Evolutionary conservation across 2,113 vertebrate genomes (phyloP), one percentile per base, ranked within the genome.

Genomic region (Perca schrenkii): DNA sequence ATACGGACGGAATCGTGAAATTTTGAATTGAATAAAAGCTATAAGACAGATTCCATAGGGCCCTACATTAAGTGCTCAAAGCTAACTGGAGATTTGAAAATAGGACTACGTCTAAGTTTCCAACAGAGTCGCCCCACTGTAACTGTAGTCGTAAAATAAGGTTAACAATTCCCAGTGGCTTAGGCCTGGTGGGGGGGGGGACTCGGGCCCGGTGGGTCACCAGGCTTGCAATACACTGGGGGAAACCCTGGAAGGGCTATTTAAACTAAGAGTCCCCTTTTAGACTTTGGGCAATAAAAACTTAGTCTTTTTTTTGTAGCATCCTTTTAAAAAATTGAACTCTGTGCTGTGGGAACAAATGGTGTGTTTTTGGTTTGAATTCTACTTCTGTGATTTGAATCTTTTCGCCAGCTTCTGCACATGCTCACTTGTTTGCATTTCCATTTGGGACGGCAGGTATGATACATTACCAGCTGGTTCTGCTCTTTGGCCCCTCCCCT

Each of bases 401-500:
- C 8, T 21, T 71, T 79, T 71, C 19, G 10, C 54, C 57, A 72
- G 66, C 75, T 56, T 77, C 52, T 22, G 84, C 89, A 77, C 78
- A 72, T 84, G 82, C 77, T 83, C 86, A 34, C 74, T 84, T 47
- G 74, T 71, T 72, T n/a, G 22, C 47, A 3, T 53, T 82, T 77
- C 81, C 76, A 77, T 63, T 79, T 16, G 13, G 65, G 58, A 63
- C 25, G 11, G 83, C 53, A 52, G 25, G 57, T 60, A 75, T 85
- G 88, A 85, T 89, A 56, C 82, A 86, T 80, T 50, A 86, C 77
- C 90, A 90, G 89, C 80, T 93, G 82, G 61, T 84, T 76, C 79
- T 36, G 74, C 80, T 90, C 85, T 79, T 81, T 78, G 74, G 71
- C 82, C 70, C 86, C 77, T 77, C 83, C 89, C 74, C 75, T 56